Conservation (phyloP, 2,113 vertebrate genomes). For the Mormoops blainvillei region DNA sequence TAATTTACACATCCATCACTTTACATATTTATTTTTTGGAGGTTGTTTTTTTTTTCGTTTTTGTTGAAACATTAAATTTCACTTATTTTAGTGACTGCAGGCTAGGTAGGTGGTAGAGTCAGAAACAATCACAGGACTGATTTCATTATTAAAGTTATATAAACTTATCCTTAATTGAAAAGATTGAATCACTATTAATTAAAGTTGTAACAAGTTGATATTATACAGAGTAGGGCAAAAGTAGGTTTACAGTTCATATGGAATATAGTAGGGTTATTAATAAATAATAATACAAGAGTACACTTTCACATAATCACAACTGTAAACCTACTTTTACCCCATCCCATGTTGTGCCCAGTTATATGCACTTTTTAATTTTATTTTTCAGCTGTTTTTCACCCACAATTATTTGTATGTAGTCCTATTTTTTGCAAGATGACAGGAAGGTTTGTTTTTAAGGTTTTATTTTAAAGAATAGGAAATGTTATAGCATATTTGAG, state of each 20-base stretch:
- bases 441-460: background rate
- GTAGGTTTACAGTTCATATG: background rate
- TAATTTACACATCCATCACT: background rate
- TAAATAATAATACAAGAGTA: background rate
- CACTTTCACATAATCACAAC: background rate
- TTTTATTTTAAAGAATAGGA: background rate
- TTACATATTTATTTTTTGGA: background rate
- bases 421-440: background rate
- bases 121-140: background rate
- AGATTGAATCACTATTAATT: background rate
- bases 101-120: background rate
- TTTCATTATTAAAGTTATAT: constrained; percentile 8
- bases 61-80: background rate
- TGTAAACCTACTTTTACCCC: background rate
- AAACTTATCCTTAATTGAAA: background rate
- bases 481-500: background rate
- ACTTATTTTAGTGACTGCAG: constrained; percentile 19
- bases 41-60: background rate
- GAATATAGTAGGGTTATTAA: background rate
- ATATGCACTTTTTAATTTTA: background rate
- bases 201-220: background rate
- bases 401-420: background rate
- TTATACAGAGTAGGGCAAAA: background rate
- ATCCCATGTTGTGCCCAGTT: background rate
- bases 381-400: background rate